Conservation (phyloP, 2,888 invertebrate species). For the Cabera pusaria region DNA sequence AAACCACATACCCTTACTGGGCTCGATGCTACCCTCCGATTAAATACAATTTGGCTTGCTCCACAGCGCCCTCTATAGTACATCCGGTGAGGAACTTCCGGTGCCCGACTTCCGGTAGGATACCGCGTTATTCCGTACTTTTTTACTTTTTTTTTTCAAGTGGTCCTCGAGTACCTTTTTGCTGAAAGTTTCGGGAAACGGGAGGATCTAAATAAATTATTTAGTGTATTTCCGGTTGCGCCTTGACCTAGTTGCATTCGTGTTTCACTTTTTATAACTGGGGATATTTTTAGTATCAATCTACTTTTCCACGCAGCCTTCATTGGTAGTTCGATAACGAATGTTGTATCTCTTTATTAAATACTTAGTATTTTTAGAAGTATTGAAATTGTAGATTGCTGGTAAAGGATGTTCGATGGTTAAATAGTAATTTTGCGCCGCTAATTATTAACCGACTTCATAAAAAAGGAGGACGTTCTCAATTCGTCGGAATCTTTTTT, state of each 20-base stretch:
- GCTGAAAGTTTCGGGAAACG: conserved; percentile 51
- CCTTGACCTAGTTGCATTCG: conserved; percentile 26
- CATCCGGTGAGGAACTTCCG: conserved; percentile 80
- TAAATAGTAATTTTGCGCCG: too few relatives aligned
- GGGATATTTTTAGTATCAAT: too few relatives aligned
- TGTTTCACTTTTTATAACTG: too few relatives aligned
- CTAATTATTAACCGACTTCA: too few relatives aligned
- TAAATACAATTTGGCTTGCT: conserved; percentile 62
- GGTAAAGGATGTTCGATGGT: too few relatives aligned
- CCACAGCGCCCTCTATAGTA: conserved; percentile 67
- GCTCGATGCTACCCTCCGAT: conserved; percentile 38
- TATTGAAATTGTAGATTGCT: too few relatives aligned
- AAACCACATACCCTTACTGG: conserved; percentile 32
- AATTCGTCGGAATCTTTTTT: too few relatives aligned
- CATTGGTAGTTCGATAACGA: too few relatives aligned
- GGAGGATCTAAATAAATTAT: conserved; percentile 43
- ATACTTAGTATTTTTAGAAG: too few relatives aligned
- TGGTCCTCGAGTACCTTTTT: conserved; percentile 62
- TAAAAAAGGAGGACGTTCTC: too few relatives aligned
- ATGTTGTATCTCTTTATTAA: too few relatives aligned
- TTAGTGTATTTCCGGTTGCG: conserved; percentile 23
- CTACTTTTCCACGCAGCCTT: too few relatives aligned
- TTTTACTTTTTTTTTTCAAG: conserved; percentile 56
- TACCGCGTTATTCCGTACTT: conserved; percentile 69
- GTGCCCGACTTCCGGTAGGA: conserved; percentile 69